These are phyloP conservation scores for Podarcis cretensis DNA, from an alignment of 2,113 vertebrate species.

Conservation along the genomic window DNA sequence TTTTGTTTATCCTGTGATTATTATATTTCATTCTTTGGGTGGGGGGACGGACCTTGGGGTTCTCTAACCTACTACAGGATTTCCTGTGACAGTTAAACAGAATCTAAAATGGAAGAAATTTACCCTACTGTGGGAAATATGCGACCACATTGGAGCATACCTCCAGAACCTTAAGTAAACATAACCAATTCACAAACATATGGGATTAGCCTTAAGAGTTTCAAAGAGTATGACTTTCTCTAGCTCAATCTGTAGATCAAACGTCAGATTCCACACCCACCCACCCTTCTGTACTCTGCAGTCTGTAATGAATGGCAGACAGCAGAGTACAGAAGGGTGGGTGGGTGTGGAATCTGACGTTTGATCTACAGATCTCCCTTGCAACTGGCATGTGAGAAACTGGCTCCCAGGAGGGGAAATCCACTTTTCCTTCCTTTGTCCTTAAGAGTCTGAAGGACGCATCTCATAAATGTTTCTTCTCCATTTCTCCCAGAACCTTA, in stretches of 20 bases:
- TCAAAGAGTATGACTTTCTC: not conserved
- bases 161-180: not conserved
- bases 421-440: not conserved
- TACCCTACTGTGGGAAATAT: not conserved
- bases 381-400: not conserved
- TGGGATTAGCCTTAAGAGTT: not conserved
- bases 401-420: not conserved
- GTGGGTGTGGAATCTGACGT: not conserved
- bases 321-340: not conserved
- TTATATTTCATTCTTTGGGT: not conserved
- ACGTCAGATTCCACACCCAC: too few relatives aligned
- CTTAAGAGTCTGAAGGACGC: not conserved
- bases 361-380: not conserved
- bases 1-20: not conserved
- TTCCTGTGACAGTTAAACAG: not conserved
- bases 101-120: not conserved
- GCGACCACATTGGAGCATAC: not conserved
- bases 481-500: not conserved
- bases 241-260: too few relatives aligned
- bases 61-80: not conserved
- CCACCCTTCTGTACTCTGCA: too few relatives aligned
- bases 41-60: not conserved
- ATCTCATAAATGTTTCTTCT: not conserved
- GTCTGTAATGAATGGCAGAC: too few relatives aligned
- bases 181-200: not conserved